A percentile compares a stretch with the other conserved stretches of the same genome.
Conservation (phyloP, 1,140 invertebrate species). For the Homarus americanus region DNA sequence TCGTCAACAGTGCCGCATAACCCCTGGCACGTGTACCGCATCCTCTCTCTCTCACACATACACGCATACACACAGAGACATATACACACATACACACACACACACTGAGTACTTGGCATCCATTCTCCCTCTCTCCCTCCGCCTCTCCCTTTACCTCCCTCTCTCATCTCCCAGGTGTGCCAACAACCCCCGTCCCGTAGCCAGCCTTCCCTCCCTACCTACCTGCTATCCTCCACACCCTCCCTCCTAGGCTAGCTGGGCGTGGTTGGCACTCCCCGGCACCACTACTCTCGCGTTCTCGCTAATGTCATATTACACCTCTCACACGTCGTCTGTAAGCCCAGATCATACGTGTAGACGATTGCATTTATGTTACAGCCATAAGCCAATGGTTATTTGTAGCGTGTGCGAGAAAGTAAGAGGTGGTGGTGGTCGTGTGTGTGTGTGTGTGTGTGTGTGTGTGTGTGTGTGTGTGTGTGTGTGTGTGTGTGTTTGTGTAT, state of each 20-base stretch:
- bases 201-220: too few species aligned
- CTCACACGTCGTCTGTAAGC: too few species aligned
- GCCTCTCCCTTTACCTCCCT: neutral
- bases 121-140: neutral
- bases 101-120: too few species aligned
- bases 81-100: too few species aligned
- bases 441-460: slow-evolving; percentile 1
- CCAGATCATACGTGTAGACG: neutral
- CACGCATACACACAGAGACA: too few species aligned
- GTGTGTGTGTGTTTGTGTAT: slow-evolving; percentile 4
- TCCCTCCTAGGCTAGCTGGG: neutral
- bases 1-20: slow-evolving; percentile 2
- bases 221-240: neutral
- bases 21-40: neutral
- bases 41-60: neutral
- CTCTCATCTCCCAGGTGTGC: neutral
- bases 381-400: neutral
- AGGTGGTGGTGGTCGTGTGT: neutral
- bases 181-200: too few species aligned
- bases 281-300: neutral
- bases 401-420: neutral
- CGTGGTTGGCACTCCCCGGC: neutral
- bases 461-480: slow-evolving; percentile 17
- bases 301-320: neutral
- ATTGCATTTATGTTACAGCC: neutral